Evolutionary conservation across 1,140 invertebrate species (phyloP).

Genomic region (Brachionus calyciflorus): DNA sequence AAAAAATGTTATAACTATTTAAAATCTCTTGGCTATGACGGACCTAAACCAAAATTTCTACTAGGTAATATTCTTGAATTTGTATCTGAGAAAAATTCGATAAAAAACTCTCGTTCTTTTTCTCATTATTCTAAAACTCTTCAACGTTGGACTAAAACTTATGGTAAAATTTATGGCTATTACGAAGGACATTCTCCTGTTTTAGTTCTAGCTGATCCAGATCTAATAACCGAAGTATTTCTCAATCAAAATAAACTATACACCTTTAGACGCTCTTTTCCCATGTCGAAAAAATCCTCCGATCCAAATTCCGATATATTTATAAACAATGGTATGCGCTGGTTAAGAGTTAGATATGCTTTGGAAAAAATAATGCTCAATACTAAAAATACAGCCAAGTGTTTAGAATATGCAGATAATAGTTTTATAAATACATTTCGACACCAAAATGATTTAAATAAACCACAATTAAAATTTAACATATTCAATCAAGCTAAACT

Average conservation of each 20-base stretch:
- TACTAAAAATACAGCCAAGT: conserved; percentile 35
- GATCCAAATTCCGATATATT: conserved; percentile 26
- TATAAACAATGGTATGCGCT: conserved; percentile 16
- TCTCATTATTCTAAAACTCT: conserved; percentile 44
- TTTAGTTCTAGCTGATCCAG: conserved; percentile 40
- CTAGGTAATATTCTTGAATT: conserved; percentile 38
- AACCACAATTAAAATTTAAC: background rate
- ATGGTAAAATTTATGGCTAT: conserved; percentile 38
- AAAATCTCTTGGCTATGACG: conserved; percentile 35
- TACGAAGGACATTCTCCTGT: conserved; percentile 44
- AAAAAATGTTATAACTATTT: conserved; percentile 27
- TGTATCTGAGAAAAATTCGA: background rate
- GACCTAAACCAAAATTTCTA: conserved; percentile 26
- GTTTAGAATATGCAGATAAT: conserved; percentile 22
- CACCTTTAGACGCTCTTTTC: conserved; percentile 18
- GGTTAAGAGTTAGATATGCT: conserved; percentile 16
- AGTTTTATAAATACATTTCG: conserved; percentile 34
- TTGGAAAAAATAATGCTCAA: conserved; percentile 45
- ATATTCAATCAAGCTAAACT: background rate
- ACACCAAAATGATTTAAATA: background rate
- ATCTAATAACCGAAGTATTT: conserved; percentile 30
- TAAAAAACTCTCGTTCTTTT: background rate
- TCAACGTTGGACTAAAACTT: conserved; percentile 16
- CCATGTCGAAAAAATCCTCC: conserved; percentile 25
- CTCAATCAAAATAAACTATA: conserved; percentile 41